phyloP scores from a whole-genome alignment of 2,113 vertebrate genomes.

The Rhinoptilus africanus region DNA sequence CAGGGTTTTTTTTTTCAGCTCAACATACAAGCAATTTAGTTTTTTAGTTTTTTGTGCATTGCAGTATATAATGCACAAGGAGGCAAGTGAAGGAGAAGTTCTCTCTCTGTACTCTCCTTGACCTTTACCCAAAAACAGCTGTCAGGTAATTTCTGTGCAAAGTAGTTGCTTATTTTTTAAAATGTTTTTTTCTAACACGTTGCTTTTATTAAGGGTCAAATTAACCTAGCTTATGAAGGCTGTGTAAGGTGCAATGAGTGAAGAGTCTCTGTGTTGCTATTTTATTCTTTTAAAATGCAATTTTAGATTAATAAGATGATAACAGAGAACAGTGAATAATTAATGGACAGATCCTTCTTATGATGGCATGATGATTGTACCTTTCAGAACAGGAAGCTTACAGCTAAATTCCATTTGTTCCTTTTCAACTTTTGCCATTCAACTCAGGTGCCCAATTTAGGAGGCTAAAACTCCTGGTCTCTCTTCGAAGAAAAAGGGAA shows the following conservation, averaged over 20 bases:
- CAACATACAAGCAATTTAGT: neutral
- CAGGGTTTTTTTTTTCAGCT: neutral
- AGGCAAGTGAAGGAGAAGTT: neutral
- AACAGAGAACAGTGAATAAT: neutral
- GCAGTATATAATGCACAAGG: neutral
- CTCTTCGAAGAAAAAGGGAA: neutral
- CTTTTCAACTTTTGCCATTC: neutral
- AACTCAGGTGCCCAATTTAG: neutral
- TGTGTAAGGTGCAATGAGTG: neutral
- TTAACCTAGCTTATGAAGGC: neutral
- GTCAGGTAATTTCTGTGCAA: neutral
- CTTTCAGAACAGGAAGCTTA: neutral
- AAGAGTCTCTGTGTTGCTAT: neutral
- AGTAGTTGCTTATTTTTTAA: neutral
- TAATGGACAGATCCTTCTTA: neutral
- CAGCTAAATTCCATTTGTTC: neutral
- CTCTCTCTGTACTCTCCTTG: neutral
- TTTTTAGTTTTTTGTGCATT: neutral
- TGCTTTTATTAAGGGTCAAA: neutral
- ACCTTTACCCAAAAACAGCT: neutral
- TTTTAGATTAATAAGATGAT: neutral
- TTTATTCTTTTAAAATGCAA: neutral
- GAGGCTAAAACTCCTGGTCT: neutral
- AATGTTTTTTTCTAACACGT: neutral
- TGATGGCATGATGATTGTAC: neutral